Percentiles rank a stretch among this genome's conserved stretches.
phyloP scores from a whole-genome alignment of 2,888 invertebrate genomes.

The Drosophila cracens region DNA sequence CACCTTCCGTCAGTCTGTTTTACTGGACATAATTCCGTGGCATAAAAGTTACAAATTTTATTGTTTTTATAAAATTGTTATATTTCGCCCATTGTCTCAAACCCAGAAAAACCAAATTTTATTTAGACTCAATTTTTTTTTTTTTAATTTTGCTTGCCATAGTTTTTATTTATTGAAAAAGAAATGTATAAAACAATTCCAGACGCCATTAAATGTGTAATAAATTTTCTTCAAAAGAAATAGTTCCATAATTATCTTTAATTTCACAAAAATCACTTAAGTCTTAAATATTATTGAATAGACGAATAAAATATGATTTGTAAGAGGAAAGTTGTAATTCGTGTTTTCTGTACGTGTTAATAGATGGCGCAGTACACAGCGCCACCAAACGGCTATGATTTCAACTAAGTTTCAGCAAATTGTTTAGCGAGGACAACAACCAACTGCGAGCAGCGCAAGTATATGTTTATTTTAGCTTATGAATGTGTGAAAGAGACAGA shows the following conservation, averaged over 20 bases:
- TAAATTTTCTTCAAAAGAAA: neutral
- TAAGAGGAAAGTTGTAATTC: neutral
- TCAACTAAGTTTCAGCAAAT: neutral
- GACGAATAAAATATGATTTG: neutral
- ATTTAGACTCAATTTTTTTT: neutral
- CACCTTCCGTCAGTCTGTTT: neutral
- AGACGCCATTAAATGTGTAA: neutral
- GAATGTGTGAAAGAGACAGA: constrained; percentile 7
- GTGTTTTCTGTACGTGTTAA: neutral
- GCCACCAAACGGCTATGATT: neutral
- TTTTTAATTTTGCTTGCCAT: neutral
- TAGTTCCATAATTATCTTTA: neutral
- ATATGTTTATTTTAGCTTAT: neutral
- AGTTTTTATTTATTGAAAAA: neutral
- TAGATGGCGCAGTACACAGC: constrained; percentile 11
- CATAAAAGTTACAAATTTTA: neutral
- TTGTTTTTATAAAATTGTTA: neutral
- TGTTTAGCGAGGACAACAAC: constrained; percentile 28
- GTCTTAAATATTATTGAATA: neutral
- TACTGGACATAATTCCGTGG: neutral
- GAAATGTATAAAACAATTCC: neutral
- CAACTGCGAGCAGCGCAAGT: constrained; percentile 1
- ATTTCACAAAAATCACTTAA: neutral
- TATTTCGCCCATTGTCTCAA: neutral
- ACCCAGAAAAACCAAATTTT: neutral